Conservation (phyloP, 1,140 invertebrate species). For the Drosophila azteca region DNA sequence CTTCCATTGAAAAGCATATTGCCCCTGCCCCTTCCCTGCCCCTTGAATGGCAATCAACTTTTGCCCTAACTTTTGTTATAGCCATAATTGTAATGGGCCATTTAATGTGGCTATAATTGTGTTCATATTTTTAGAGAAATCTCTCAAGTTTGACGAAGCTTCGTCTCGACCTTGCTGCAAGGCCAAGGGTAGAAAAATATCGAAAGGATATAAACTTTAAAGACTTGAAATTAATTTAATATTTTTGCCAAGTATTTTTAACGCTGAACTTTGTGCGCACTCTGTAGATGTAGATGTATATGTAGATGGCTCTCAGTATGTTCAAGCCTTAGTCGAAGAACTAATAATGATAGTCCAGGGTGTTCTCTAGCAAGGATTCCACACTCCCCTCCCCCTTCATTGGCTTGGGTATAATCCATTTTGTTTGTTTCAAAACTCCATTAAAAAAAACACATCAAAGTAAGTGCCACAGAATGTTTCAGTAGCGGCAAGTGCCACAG, state of each 20-base stretch:
- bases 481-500: slow-evolving; percentile 1
- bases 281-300: too few species aligned
- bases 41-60: slow-evolving; percentile 54
- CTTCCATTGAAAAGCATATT: slow-evolving; percentile 45
- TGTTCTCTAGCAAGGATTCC: too few species aligned
- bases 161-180: neutral
- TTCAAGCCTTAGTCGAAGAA: too few species aligned
- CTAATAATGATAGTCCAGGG: too few species aligned
- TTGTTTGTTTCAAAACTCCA: slow-evolving; percentile 3
- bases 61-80: slow-evolving; percentile 28
- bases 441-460: slow-evolving; percentile 37
- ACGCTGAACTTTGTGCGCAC: too few species aligned
- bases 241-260: too few species aligned
- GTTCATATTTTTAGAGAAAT: slow-evolving; percentile 35
- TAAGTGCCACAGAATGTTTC: slow-evolving; percentile 5
- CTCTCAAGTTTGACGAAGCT: neutral
- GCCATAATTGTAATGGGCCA: slow-evolving; percentile 44
- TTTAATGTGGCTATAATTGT: slow-evolving; percentile 45
- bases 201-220: too few species aligned
- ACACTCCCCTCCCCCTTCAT: neutral
- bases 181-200: too few species aligned
- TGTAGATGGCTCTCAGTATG: too few species aligned
- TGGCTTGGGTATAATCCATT: neutral
- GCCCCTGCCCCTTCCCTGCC: slow-evolving; percentile 15
- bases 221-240: too few species aligned